Evolutionary conservation across 2,888 invertebrate genomes (phyloP), one percentile per base, ranked within the genome.

Genomic region (Ypsolopha sequella): DNA sequence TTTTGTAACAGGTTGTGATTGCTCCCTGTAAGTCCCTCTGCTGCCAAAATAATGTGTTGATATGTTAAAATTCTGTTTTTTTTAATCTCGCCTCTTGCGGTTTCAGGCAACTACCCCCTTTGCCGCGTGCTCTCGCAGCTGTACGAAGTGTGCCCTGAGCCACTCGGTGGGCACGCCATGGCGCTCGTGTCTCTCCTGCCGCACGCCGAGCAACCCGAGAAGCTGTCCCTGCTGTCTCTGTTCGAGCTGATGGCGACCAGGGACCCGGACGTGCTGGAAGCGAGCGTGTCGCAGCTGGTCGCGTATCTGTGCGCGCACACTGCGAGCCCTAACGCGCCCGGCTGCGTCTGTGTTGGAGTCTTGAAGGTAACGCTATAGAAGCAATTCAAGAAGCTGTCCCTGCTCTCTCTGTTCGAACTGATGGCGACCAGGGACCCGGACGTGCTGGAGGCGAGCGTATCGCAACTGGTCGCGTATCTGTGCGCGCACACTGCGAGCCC

Each of bases 81-180:
- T n/a, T n/a, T n/a, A n/a, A n/a, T n/a, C n/a, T n/a, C n/a, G n/a
- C n/a, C n/a, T n/a, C n/a, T n/a, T n/a, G n/a, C 24, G 24, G 24
- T 24, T 24, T 11, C 73, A 94, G 96, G 96, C 51, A 97, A 97
- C 81, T 95, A 95, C 75, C 92, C 94, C 0, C 84, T 98, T 24
- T 93, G 95, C 56, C 89, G 96, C 49, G 96, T 97, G 41, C 88
- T 98, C 56, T 95, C 96, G 0, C 96, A 95, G 79, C 91, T 97
- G 41, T 97, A 97, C 73, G 92, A 93, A 64, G 94, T 96, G 14
- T 95, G 96, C 47, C 93, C 93, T 2, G 94, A 95, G 62, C 93
- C 95, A 0, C 90, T 97, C 24, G 92, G 95, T 61, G 94, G 93
- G 6, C 95, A 96, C 76, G 91, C 95, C 2, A 91, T 94, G 72